These are phyloP conservation scores for Pandemis cinnamomeana DNA, from an alignment of 2,888 invertebrate genomes.

Conservation along the genomic window DNA sequence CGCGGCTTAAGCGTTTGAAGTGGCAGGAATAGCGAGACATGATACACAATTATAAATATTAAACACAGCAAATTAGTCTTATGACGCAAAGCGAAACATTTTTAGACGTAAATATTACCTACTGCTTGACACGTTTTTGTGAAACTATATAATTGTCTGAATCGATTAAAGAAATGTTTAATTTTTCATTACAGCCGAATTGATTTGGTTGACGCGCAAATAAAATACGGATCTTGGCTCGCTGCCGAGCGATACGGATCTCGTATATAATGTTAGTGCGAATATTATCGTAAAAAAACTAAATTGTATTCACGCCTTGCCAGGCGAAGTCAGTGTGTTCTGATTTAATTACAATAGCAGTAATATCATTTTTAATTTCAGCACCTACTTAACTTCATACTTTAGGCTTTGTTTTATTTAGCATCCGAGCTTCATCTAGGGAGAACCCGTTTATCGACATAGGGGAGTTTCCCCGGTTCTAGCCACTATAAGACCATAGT, in stretches of 20 bases:
- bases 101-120: not conserved
- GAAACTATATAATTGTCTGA: constrained; percentile 9
- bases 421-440: not conserved
- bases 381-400: not conserved
- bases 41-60: not conserved
- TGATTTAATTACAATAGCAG: constrained; percentile 8
- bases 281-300: constrained; percentile 25
- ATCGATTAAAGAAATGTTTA: constrained; percentile 36
- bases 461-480: no score
- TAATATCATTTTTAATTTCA: not conserved
- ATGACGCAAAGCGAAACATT: not conserved
- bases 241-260: constrained; percentile 20
- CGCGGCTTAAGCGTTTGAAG: constrained; percentile 2
- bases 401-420: not conserved
- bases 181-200: constrained; percentile 48
- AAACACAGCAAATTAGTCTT: not conserved
- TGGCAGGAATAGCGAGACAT: not conserved
- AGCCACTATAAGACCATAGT: no score
- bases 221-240: constrained; percentile 50
- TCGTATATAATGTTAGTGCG: constrained; percentile 11
- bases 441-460: no score
- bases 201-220: constrained; percentile 44
- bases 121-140: not conserved
- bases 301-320: constrained; percentile 20
- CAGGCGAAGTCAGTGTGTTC: constrained; percentile 23